Percentiles rank a stretch among this genome's conserved stretches.
Conservation (phyloP, 1,140 invertebrate species). For the Drosophila serrata region DNA sequence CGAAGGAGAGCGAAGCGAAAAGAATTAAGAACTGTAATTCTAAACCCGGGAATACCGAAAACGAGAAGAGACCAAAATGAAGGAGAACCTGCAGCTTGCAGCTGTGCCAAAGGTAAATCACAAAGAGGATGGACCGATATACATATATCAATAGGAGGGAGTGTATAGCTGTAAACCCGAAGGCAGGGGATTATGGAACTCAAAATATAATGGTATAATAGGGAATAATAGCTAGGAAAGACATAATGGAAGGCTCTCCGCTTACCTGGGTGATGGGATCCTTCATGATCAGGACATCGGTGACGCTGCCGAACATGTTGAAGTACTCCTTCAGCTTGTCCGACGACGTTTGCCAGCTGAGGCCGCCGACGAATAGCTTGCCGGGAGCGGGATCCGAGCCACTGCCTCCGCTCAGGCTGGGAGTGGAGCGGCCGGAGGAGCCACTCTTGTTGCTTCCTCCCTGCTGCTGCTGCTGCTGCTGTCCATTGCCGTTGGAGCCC, state of each 20-base stretch:
- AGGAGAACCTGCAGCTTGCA: conserved; percentile 45
- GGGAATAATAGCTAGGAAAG: conserved; percentile 4
- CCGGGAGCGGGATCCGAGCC: conserved; percentile 91
- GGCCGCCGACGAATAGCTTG: conserved; percentile 95
- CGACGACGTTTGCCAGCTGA: conserved; percentile 96
- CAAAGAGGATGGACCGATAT: conserved; percentile 24
- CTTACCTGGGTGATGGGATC: conserved; percentile 96
- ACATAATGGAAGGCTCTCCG: conserved; percentile 28
- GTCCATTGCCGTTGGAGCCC: conserved; percentile 46
- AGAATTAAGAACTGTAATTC: conserved; percentile 52
- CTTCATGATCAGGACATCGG: conserved; percentile 97
- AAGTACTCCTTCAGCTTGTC: conserved; percentile 96
- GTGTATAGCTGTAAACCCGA: conserved; percentile 62
- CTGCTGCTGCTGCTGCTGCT: conserved; percentile 21
- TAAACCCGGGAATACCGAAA: conserved; percentile 41
- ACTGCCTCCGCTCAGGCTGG: conserved; percentile 86
- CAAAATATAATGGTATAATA: conserved; percentile 13
- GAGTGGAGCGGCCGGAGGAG: conserved; percentile 91
- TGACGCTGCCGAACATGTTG: conserved; percentile 95
- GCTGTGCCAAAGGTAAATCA: conserved; percentile 57
- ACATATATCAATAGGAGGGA: conserved; percentile 29
- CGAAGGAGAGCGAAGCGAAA: conserved; percentile 1
- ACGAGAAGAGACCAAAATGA: conserved; percentile 16
- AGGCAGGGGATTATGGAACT: conserved; percentile 32
- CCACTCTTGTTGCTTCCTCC: conserved; percentile 62